These are phyloP conservation scores for Notodonta ziczac DNA, from an alignment of 2,888 invertebrate species.

Conservation along the genomic window DNA sequence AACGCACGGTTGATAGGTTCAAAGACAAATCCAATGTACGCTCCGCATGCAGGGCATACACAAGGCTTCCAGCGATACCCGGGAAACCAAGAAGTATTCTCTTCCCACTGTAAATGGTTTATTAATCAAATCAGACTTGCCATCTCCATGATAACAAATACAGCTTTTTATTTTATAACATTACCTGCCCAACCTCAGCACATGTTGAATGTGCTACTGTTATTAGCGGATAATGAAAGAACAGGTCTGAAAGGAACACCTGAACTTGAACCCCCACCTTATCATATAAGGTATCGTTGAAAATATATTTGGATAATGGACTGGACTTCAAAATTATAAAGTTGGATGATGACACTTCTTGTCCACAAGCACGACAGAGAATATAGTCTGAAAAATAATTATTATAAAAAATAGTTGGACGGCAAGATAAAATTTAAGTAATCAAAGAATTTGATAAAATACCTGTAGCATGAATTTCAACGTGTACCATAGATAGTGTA, in stretches of 20 bases:
- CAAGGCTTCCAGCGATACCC: slow-evolving; percentile 85
- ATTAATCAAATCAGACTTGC: background rate
- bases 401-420: background rate
- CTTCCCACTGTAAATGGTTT: slow-evolving; percentile 75
- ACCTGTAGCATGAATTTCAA: slow-evolving; percentile 5
- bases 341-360: slow-evolving; percentile 46
- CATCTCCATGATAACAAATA: background rate
- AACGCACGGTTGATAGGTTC: slow-evolving; percentile 56
- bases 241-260: slow-evolving; percentile 50
- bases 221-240: slow-evolving; percentile 57
- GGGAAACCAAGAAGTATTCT: slow-evolving; percentile 83
- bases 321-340: slow-evolving; percentile 52
- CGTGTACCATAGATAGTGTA: slow-evolving; percentile 16
- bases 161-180: background rate
- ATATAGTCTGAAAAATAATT: slow-evolving; percentile 52
- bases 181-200: slow-evolving; percentile 62
- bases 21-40: slow-evolving; percentile 84
- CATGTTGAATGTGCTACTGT: slow-evolving; percentile 54
- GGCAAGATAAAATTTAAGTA: background rate
- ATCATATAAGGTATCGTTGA: slow-evolving; percentile 58
- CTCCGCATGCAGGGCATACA: slow-evolving; percentile 83
- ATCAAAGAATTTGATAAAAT: slow-evolving; percentile 9
- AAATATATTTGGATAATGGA: slow-evolving; percentile 47
- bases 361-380: slow-evolving; percentile 65
- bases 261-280: slow-evolving; percentile 57